phyloP scores from a whole-genome alignment of 2,888 invertebrate genomes.

The Griposia aprilina region DNA sequence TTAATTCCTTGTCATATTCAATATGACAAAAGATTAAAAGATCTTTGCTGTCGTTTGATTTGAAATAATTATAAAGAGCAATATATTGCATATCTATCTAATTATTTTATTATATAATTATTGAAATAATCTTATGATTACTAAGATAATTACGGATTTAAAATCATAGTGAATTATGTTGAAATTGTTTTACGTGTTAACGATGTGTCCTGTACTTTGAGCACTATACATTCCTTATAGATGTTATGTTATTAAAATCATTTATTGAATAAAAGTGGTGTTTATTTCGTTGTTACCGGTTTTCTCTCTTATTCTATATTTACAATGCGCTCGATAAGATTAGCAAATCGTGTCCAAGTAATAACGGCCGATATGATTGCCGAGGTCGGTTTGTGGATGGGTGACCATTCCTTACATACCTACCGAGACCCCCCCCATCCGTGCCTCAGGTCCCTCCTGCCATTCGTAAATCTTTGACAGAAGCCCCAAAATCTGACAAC shows the following conservation, averaged over 20 bases:
- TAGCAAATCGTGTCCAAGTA: background rate
- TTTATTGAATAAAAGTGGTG: constrained; percentile 50
- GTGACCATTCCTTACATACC: background rate
- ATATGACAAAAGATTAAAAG: constrained; percentile 36
- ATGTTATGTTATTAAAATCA: constrained; percentile 67
- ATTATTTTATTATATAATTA: constrained; percentile 51
- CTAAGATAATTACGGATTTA: constrained; percentile 46
- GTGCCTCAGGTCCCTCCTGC: background rate
- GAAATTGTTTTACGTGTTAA: constrained; percentile 45
- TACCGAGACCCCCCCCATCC: too few species aligned
- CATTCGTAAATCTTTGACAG: too few species aligned
- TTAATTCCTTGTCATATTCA: constrained; percentile 38
- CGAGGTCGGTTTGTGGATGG: background rate
- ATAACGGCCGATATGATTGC: background rate
- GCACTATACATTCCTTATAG: constrained; percentile 61
- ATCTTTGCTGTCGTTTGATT: constrained; percentile 34
- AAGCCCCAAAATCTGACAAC: background rate
- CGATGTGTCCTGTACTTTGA: constrained; percentile 52
- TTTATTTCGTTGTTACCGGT: constrained; percentile 1
- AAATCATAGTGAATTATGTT: constrained; percentile 47
- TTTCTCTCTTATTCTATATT: background rate
- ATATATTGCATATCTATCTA: constrained; percentile 66
- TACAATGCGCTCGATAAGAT: background rate
- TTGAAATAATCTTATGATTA: constrained; percentile 54
- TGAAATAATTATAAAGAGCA: constrained; percentile 60